Base-by-base conservation (phyloP, 2,888 invertebrate genomes). In the Drosophila diplacantha region DNA sequence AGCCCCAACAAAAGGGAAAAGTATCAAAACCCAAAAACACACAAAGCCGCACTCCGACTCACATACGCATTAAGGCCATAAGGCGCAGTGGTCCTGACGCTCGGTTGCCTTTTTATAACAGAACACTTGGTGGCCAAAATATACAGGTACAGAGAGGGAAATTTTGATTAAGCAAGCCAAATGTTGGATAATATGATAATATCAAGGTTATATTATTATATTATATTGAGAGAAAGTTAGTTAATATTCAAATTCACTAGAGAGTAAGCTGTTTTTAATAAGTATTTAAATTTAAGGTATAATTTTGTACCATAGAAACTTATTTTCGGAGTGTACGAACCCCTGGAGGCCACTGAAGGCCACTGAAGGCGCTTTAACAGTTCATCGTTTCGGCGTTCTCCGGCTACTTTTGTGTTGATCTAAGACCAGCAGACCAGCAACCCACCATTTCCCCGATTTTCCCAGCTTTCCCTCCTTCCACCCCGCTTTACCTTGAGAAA, bases 31-130 rank as follows among this genome's bases (percentile, higher is more conserved):
- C 59, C 43, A 31, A 35, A 35, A 31, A 32, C 12, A 26, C 34
- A 51, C 34, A 26, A 39, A 44, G 46, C 39, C 16, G 37, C 37
- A 49, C 29, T 16, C 54, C 20, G 26, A 44, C 37, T 39, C 26
- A 39, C 24, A 24, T 24, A 24, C 52, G 34, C 64, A 47, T 65
- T 38, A 46, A 64, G 56, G 62, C 60, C 61, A 65, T 52, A 50
- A 51, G 64, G 62, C 58, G 62, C 53, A 60, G 59, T 56, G 47
- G 39, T 60, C 67, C 64, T 81, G 71, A 56, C 73, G 83, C 78
- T 78, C 78, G 78, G 81, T 78, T 78, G 78, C 78, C 81, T 72
- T 72, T 81, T 81, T 71, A 71, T 69, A 78, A 69, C 72, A 64
- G 63, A 68, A 51, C 80, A 71, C 62, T 81, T 69, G 63, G 47